These are phyloP conservation scores for Ailurus styani DNA, from an alignment of 2,113 vertebrate species.

Conservation along the genomic window DNA sequence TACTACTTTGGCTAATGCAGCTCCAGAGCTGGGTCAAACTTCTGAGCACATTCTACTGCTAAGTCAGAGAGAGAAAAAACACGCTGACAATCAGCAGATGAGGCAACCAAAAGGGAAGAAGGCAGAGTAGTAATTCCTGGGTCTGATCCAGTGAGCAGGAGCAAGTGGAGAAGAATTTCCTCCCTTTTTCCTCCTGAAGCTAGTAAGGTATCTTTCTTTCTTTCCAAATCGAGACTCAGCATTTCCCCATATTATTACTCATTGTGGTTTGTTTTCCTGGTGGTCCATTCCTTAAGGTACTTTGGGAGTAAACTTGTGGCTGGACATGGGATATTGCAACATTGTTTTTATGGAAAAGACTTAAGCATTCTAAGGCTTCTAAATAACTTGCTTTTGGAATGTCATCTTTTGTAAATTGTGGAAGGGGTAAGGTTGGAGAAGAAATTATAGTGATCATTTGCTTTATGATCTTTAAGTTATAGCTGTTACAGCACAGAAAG, in stretches of 20 bases:
- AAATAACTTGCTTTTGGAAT: conserved; percentile 14
- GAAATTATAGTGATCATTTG: background rate
- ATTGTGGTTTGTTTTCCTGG: background rate
- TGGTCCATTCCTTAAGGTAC: background rate
- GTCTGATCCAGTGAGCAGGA: background rate
- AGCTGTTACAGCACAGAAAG: background rate
- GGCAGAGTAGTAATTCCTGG: background rate
- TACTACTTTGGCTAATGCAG: background rate
- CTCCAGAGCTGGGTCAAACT: background rate
- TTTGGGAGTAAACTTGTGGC: background rate
- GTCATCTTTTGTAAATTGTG: background rate
- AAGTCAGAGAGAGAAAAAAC: background rate
- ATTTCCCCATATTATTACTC: background rate
- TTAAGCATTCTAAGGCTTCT: background rate
- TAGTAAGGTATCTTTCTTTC: background rate
- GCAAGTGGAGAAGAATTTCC: background rate
- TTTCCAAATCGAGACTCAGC: background rate
- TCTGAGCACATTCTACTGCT: background rate
- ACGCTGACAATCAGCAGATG: background rate
- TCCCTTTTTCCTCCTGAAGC: background rate
- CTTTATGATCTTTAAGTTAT: background rate
- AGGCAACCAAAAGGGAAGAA: background rate
- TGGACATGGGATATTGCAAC: background rate
- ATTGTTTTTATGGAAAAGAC: background rate
- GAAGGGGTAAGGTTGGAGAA: background rate